A percentile compares a stretch with the other conserved stretches of the same genome.
phyloP scores from a whole-genome alignment of 2,797 vertebrate species.

The Hirundo rustica region DNA sequence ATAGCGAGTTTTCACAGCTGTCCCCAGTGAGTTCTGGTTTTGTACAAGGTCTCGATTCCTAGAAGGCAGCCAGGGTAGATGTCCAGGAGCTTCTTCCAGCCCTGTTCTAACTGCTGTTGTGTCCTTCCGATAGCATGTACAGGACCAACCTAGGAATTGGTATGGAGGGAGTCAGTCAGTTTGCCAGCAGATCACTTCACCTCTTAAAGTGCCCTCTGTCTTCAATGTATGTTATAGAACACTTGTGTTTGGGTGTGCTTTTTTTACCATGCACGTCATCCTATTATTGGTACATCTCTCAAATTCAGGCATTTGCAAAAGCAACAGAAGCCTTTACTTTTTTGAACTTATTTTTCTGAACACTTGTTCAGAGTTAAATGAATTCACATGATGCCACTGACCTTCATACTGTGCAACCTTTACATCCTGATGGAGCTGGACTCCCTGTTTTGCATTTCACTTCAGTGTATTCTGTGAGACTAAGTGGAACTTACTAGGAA shows the following conservation, averaged over 20 bases:
- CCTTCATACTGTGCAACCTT: constrained; percentile 18
- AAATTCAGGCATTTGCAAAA: constrained; percentile 20
- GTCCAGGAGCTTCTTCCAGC: not conserved
- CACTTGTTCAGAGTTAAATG: constrained; percentile 39
- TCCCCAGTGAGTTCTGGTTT: not conserved
- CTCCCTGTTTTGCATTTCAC: constrained; percentile 54
- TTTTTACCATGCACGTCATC: not conserved
- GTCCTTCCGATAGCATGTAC: not conserved
- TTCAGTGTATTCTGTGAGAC: constrained; percentile 53
- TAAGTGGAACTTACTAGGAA: constrained; percentile 58
- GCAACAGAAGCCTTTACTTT: not conserved
- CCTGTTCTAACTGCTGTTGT: not conserved
- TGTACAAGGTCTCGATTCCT: not conserved
- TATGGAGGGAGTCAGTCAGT: not conserved
- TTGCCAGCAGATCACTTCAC: not conserved
- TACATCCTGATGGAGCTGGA: constrained; percentile 10
- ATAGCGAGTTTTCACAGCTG: not conserved
- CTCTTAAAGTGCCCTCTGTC: not conserved
- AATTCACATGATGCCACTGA: not conserved
- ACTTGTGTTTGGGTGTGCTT: not conserved
- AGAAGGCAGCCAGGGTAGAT: not conserved
- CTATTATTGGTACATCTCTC: not conserved
- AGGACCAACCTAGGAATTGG: not conserved
- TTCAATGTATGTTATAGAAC: not conserved
- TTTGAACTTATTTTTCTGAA: not conserved